phyloP scores from a whole-genome alignment of 2,797 vertebrate species.

The Scyliorhinus canicula region DNA sequence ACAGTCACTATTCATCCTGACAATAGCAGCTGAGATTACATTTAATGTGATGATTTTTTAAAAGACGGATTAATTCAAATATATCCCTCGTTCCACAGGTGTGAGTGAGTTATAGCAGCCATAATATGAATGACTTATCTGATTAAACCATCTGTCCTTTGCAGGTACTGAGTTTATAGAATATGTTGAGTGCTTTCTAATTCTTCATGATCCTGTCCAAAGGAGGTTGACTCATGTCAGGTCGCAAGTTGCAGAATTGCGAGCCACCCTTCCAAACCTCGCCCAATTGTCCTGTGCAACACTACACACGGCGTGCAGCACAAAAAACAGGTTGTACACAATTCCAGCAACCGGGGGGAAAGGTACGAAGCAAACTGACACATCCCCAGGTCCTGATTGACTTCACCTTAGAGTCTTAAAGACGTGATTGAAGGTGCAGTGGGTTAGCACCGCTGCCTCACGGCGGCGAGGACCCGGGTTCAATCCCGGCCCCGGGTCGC shows the following conservation, averaged over 20 bases:
- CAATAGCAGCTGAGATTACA: neutral
- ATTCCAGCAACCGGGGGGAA: too few relatives aligned
- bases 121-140: neutral
- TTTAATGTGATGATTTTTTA: conserved; percentile 1
- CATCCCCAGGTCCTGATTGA: too few relatives aligned
- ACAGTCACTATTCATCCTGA: neutral
- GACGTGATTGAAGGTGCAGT: neutral
- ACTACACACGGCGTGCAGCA: neutral
- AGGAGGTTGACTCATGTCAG: neutral
- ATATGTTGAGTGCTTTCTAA: neutral
- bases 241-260: neutral
- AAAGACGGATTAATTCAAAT: conserved; percentile 23
- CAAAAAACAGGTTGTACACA: neutral
- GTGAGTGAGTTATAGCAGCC: neutral
- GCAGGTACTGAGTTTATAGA: neutral
- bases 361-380: too few relatives aligned
- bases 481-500: too few relatives aligned
- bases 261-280: neutral
- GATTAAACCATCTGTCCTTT: conserved; percentile 14
- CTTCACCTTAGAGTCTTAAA: too few relatives aligned
- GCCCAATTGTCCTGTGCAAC: neutral
- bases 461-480: too few relatives aligned
- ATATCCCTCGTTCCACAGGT: neutral
- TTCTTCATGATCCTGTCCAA: neutral
- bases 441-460: too few relatives aligned